Base-by-base conservation (phyloP, 2,113 vertebrate genomes). In the Hippocampus zosterae region DNA sequence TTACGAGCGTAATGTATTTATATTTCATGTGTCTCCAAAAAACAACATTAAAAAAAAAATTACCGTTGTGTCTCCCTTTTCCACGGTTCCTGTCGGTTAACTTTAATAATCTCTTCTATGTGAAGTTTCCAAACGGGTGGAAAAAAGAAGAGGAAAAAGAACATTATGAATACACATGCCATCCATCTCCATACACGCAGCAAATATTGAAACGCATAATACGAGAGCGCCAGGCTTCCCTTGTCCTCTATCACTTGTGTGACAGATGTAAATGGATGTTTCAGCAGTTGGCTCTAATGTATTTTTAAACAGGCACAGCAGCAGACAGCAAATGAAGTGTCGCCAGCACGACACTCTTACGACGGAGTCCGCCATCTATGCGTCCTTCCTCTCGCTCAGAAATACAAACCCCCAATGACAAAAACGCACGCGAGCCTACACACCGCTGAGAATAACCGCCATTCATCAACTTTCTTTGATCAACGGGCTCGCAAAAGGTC, bases 271-370 rank as follows among this genome's bases (percentile, higher is more conserved):
- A 89, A 85, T 87, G 76, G 82, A 81, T 81, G 84, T 82, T 83
- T 79, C 81, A 89, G 79, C 84, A 80, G 84, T 87, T 73, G 82
- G 76, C 77, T 85, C 70, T 83, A 82, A 88, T 91, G 87, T 86
- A 90, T 90, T 92, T 91, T 91, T 90, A 92, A 92, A 89, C 83
- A 89, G 83, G 74, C 82, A 81, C 87, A 85, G 78, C 85, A 78
- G 81, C 84, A 89, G 77, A 88, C 79, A 84, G 76, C 82, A 84
- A 80, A 84, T 71, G 80, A 88, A 87, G 79, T 68, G 78, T 82
- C 33, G 71, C 77, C 27, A 78, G 74, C 40, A 73, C 75, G 79
- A 79, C 71, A 41, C 75, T 68, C 84, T 40, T 37, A 13, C 69
- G 19, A 61, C 18, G 44, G 71, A 67, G 75, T 66, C 76, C 63